phyloP scores from a whole-genome alignment of 2,888 invertebrate species.

The Odontocolon sp. region DNA sequence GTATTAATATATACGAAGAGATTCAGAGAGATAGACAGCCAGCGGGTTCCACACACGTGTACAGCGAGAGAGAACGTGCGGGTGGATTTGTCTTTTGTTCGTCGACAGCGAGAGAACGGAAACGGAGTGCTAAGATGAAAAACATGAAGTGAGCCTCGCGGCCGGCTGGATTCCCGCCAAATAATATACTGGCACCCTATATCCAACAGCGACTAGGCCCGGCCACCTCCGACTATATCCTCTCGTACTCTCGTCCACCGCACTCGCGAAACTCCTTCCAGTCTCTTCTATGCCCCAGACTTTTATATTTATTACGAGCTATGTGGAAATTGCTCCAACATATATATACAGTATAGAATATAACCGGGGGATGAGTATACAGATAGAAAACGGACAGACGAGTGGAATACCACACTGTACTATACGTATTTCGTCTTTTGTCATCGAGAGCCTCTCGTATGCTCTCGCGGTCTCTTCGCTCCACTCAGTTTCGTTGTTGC shows the following conservation, averaged over 20 bases:
- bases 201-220: constrained; percentile 61
- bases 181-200: constrained; percentile 79
- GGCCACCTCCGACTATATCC: constrained; percentile 21
- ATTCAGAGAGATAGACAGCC: constrained; percentile 40
- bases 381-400: constrained; percentile 11
- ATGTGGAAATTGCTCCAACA: constrained; percentile 70
- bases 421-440: constrained; percentile 69
- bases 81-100: constrained; percentile 63
- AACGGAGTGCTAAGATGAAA: constrained; percentile 79
- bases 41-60: constrained; percentile 44
- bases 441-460: constrained; percentile 66
- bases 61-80: constrained; percentile 13
- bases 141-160: constrained; percentile 78
- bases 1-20: constrained; percentile 3
- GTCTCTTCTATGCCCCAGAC: constrained; percentile 64
- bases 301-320: constrained; percentile 79
- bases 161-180: constrained; percentile 79
- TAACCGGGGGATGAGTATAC: constrained; percentile 40
- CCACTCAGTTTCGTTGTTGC: constrained; percentile 9
- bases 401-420: constrained; percentile 36
- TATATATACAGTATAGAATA: constrained; percentile 42
- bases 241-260: constrained; percentile 19
- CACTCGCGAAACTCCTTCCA: constrained; percentile 25
- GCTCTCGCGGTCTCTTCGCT: constrained; percentile 20
- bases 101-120: constrained; percentile 51